Evolutionary conservation across 92 coral and sea anemone genomes (phyloP).

Genomic region (Paramuricea clavata): DNA sequence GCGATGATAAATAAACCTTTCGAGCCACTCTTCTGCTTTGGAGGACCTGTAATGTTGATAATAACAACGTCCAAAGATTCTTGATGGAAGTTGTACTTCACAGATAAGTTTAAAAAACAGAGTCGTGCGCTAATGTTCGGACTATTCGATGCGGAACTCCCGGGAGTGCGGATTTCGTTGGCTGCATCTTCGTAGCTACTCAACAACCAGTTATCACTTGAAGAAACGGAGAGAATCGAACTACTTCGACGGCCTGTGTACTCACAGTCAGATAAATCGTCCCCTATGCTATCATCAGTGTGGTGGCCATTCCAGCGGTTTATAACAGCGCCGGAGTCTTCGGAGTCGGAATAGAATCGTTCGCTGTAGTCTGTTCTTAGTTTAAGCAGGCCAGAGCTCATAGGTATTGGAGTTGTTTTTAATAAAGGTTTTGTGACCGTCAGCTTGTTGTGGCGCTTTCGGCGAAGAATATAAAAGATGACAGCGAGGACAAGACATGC

Average conservation of each 20-base stretch:
- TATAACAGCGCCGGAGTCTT: slow-evolving; percentile 11
- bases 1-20: slow-evolving; percentile 27
- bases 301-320: slow-evolving; percentile 5
- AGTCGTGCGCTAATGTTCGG: background rate
- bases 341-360: slow-evolving; percentile 19
- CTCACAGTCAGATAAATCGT: slow-evolving; percentile 35
- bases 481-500: slow-evolving; percentile 18
- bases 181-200: slow-evolving; percentile 28
- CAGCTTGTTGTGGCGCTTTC: background rate
- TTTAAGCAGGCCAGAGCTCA: background rate
- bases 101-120: slow-evolving; percentile 12
- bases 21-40: background rate
- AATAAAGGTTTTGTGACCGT: background rate
- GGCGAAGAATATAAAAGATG: slow-evolving; percentile 2
- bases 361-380: slow-evolving; percentile 1
- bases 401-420: background rate
- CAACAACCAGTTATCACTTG: slow-evolving; percentile 23
- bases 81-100: slow-evolving; percentile 25
- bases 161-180: background rate
- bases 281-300: background rate
- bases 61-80: background rate
- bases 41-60: slow-evolving; percentile 4
- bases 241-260: background rate
- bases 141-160: slow-evolving; percentile 15
- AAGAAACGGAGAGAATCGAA: slow-evolving; percentile 2